Base-by-base conservation (phyloP, 2,888 invertebrate genomes). In the Acanthosoma haemorrhoidale region DNA sequence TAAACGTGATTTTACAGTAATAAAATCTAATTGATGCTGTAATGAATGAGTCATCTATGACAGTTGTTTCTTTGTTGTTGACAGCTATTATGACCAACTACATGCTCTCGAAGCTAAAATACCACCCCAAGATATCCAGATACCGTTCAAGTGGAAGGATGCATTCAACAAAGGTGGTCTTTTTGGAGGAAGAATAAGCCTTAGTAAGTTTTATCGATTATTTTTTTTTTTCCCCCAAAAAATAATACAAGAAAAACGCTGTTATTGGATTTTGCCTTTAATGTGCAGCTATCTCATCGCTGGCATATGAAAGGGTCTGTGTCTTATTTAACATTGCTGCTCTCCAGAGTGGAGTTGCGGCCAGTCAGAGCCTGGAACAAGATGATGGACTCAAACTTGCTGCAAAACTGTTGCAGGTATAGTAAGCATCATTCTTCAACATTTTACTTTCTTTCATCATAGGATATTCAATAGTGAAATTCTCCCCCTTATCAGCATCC, bases 131-230 rank as follows among this genome's bases (percentile, higher is more conserved):
- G 97, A 98, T 81, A 88, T 98, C 69, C 92, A 93, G 80, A 92
- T 97, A 74, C 92, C 95, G 3, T 99, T 99, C 82, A 99, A 98
- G 81, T 99, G 99, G 98, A 96, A 96, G 81, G 97, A 98, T 87
- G 97, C 98, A 0, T 99, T 99, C 79, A 96, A 97, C 80, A 93
- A 93, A 78, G 94, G 94, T 67, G 91, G 94, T 8, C 87, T 98
- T 76, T 96, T 98, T 82, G 92, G 93, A 72, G 93, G 93, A 72
- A 87, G 92, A 80, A 90, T 92, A 79, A 94, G 94, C 79, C 83
- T 96, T 74, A 95, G 96, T 96, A 85, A 85, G 89, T 84, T 60
- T n/a, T n/a, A n/a, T n/a, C n/a, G n/a, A n/a, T n/a, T n/a, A n/a
- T n/a, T n/a, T n/a, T n/a, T n/a, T n/a, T n/a, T n/a, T n/a, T n/a